A percentile compares a stretch with the other conserved stretches of the same genome.
phyloP scores from a whole-genome alignment of 2,888 invertebrate species.

The Megamerina dolium region DNA sequence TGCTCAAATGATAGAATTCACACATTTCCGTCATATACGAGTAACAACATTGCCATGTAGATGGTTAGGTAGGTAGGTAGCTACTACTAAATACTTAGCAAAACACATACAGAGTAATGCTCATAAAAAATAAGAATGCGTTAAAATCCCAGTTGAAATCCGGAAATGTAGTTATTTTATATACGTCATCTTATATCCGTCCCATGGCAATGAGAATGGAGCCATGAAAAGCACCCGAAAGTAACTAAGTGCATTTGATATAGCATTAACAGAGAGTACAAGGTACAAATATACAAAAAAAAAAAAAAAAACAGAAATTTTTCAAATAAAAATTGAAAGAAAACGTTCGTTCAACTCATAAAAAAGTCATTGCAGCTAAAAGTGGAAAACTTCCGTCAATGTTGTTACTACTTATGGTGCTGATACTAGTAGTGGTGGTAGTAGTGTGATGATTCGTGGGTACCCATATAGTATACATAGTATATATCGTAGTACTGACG shows the following conservation, averaged over 20 bases:
- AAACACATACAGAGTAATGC: too few relatives aligned
- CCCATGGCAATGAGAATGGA: too few relatives aligned
- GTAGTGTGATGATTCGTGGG: too few relatives aligned
- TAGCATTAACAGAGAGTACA: conserved; percentile 23
- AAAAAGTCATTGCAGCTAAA: conserved; percentile 32
- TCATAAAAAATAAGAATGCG: conserved; percentile 5
- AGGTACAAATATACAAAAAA: too few relatives aligned
- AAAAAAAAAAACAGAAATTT: conserved; percentile 4
- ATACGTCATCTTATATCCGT: too few relatives aligned
- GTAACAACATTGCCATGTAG: too few relatives aligned
- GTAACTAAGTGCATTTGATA: conserved; percentile 20
- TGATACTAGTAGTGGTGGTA: conserved; percentile 12
- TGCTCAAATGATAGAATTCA: conserved; percentile 11
- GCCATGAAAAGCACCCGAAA: too few relatives aligned
- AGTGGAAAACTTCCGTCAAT: conserved; percentile 36
- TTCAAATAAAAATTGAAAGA: background rate
- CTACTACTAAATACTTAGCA: too few relatives aligned
- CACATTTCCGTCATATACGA: too few relatives aligned
- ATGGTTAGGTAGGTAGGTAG: too few relatives aligned
- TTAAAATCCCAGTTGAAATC: conserved; percentile 9
- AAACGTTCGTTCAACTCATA: conserved; percentile 21
- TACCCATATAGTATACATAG: too few relatives aligned
- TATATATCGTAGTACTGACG: conserved; percentile 17
- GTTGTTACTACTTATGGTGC: conserved; percentile 24
- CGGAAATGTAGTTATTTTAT: conserved; percentile 7